Percentiles rank a stretch among this genome's conserved stretches.
Conservation (phyloP, 2,113 vertebrate genomes). For the Melanerpes aurifrons region DNA sequence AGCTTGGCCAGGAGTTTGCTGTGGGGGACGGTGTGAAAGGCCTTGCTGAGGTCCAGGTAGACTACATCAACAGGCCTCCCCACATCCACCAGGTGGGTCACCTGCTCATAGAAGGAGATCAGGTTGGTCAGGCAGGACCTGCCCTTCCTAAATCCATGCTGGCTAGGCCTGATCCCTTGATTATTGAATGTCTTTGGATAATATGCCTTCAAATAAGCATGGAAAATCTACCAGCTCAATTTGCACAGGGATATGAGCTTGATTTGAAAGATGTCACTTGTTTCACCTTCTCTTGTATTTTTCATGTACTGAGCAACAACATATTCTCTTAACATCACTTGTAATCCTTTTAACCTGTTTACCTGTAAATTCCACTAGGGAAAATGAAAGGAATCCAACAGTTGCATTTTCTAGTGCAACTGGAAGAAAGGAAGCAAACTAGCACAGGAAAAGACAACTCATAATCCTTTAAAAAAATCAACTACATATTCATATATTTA, state of each 20-base stretch:
- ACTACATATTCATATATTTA: rapidly evolving
- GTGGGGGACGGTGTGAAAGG: too few relatives aligned
- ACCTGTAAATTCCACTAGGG: background rate
- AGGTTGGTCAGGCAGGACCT: too few relatives aligned
- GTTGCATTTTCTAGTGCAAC: background rate
- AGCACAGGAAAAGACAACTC: background rate
- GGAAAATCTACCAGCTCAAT: background rate
- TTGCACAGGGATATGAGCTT: background rate
- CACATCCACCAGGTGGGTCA: too few relatives aligned
- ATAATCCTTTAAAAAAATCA: background rate
- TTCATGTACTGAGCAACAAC: background rate
- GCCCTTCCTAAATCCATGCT: too few relatives aligned
- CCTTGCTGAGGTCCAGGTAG: too few relatives aligned
- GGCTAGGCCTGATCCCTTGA: too few relatives aligned
- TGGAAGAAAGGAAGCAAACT: background rate
- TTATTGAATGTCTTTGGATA: background rate
- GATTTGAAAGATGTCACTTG: background rate
- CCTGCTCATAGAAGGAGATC: too few relatives aligned
- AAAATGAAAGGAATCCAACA: background rate
- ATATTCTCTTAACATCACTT: background rate
- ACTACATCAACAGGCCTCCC: too few relatives aligned
- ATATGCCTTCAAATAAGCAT: background rate
- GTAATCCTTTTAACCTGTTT: background rate
- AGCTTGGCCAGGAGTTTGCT: too few relatives aligned
- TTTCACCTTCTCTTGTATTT: background rate